Evolutionary conservation across 2,888 invertebrate species (phyloP).

Genomic region (Electrophaes corylata): DNA sequence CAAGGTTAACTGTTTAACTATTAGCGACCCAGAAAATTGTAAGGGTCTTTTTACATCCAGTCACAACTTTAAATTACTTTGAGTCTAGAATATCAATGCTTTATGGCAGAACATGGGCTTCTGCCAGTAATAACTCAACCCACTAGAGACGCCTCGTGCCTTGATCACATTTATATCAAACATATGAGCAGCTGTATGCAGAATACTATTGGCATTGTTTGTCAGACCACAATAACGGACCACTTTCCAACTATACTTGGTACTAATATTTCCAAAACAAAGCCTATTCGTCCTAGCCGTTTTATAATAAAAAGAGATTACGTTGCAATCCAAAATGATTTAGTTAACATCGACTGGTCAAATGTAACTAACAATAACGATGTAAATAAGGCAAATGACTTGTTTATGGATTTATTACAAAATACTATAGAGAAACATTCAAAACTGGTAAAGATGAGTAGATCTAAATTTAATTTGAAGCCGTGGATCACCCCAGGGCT

Average conservation of each 20-base stretch:
- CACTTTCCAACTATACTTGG: not conserved
- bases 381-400: not conserved
- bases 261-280: not conserved
- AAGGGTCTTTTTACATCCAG: not conserved
- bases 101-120: not conserved
- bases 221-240: not conserved
- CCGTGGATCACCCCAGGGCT: conserved; percentile 10
- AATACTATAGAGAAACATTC: conserved; percentile 3
- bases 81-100: not conserved
- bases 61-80: not conserved
- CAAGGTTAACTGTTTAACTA: not conserved
- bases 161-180: conserved; percentile 2
- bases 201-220: not conserved
- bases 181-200: not conserved
- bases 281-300: not conserved
- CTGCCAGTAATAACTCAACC: not conserved
- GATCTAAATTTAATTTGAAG: conserved; percentile 10
- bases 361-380: not conserved
- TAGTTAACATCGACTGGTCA: not conserved
- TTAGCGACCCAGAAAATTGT: too few relatives aligned
- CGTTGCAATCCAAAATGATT: not conserved
- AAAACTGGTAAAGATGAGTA: not conserved
- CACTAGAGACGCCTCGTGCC: not conserved
- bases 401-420: not conserved
- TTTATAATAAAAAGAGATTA: not conserved